A percentile compares a stretch with the other conserved stretches of the same genome.
These are phyloP conservation scores for Tribolium madens DNA, from an alignment of 1,140 invertebrate species.

Conservation along the genomic window DNA sequence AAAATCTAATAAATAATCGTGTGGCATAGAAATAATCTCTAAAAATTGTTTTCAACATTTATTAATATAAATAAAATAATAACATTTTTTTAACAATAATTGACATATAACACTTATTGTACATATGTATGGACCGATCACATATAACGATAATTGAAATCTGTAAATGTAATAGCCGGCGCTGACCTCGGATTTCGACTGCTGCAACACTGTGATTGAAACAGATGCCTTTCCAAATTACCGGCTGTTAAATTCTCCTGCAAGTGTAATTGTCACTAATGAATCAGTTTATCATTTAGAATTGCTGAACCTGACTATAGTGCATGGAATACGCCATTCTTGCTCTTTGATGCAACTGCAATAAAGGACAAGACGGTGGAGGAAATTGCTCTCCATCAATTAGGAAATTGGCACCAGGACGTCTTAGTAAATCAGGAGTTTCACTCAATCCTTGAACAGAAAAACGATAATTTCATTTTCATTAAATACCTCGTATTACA, in stretches of 20 bases:
- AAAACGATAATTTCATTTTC: neutral
- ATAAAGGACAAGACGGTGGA: constrained; percentile 54
- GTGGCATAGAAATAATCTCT: too few species aligned
- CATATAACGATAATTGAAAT: constrained; percentile 44
- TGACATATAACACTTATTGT: constrained; percentile 18
- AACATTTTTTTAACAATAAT: constrained; percentile 29
- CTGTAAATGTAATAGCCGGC: constrained; percentile 58
- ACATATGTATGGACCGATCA: neutral
- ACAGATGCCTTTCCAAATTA: constrained; percentile 19
- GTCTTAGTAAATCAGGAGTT: constrained; percentile 61
- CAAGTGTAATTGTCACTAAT: constrained; percentile 6
- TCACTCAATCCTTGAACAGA: constrained; percentile 59
- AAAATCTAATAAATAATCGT: too few species aligned
- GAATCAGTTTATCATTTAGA: constrained; percentile 9
- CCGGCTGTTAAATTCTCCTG: constrained; percentile 38
- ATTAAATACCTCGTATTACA: constrained; percentile 48
- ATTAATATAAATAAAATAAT: constrained; percentile 38
- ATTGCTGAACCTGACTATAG: constrained; percentile 53
- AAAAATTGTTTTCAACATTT: constrained; percentile 26
- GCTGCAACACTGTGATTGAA: neutral
- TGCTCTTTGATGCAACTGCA: constrained; percentile 60
- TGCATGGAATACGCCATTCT: constrained; percentile 55
- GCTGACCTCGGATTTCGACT: constrained; percentile 58
- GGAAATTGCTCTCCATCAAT: constrained; percentile 15
- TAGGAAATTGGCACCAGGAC: constrained; percentile 47